Base-by-base conservation (phyloP, 2,113 vertebrate species). In the Microcebus griseorufus region DNA sequence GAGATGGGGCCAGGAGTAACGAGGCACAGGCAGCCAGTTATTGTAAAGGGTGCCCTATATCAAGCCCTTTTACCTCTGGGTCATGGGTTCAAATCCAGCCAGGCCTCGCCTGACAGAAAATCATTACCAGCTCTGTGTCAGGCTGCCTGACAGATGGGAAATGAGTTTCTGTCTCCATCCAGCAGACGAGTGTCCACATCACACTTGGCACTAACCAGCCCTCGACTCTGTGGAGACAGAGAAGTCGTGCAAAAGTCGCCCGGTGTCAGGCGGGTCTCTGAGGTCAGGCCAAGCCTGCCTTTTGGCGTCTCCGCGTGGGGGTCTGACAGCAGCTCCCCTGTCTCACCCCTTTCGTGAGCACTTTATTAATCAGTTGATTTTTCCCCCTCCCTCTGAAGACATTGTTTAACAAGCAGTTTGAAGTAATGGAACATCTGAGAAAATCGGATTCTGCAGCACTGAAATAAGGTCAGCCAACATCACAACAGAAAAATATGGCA, bases 71-170 rank as follows among this genome's bases (percentile, higher is more conserved):
- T 83, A 90, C 80, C 92, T 96, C 95, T 76, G 53, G 98, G 97
- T 96, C 97, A 97, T 20, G 16, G 75, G 96, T 97, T 95, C 93
- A 98, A 97, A 90, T 97, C 95, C 92, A 98, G 81, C 95, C 81
- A 88, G 88, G 70, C 90, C 90, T 82, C 0, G 1, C 62, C 80
- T 97, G 98, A 97, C 96, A 97, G 96, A 97, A 98, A 97, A 98
- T 97, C 97, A 97, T 98, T 98, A 93, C 78, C 2, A 2, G 39
- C 76, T 84, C 90, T 65, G 72, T 32, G 51, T 91, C 92, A 69
- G 87, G 53, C 84, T n/a, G 34, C 76, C 45, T 90, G 96, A 97
- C 88, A 88, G 90, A 85, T 60, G 97, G 96, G 76, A 96, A 97
- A 94, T 75, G 81, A 85, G 81, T 93, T 90, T 80, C 94, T 81